These are phyloP conservation scores for Arrhopalites spinosus DNA, from an alignment of 2,888 invertebrate genomes.

Conservation along the genomic window DNA sequence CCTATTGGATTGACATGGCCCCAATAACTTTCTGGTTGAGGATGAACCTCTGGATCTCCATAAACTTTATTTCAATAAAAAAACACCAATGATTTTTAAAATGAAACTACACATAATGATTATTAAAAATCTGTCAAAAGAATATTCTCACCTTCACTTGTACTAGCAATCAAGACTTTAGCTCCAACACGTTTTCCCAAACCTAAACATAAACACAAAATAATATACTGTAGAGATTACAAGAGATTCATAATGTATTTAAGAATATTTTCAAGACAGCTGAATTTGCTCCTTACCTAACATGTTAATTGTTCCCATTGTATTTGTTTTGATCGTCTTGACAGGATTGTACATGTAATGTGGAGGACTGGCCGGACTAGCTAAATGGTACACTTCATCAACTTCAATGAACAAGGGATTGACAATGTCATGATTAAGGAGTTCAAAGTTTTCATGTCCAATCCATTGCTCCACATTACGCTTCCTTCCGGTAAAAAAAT, in stretches of 20 bases:
- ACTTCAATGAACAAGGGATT: constrained; percentile 97
- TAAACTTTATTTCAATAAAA: constrained; percentile 70
- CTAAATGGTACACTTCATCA: constrained; percentile 96
- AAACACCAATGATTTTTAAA: too few relatives aligned
- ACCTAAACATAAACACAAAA: constrained; percentile 65
- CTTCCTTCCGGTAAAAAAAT: constrained; percentile 97
- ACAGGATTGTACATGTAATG: constrained; percentile 99
- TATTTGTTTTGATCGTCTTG: constrained; percentile 98
- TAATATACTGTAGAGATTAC: not conserved
- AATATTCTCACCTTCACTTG: constrained; percentile 83
- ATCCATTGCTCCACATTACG: constrained; percentile 98
- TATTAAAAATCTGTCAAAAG: too few relatives aligned
- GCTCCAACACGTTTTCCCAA: constrained; percentile 92
- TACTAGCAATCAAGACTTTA: constrained; percentile 92
- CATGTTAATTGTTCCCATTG: constrained; percentile 93
- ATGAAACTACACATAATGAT: too few relatives aligned
- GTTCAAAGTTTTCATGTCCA: constrained; percentile 97
- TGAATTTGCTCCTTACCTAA: constrained; percentile 66
- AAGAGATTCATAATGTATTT: not conserved
- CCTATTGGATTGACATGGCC: constrained; percentile 90
- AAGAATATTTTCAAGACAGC: not conserved
- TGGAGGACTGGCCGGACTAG: constrained; percentile 98
- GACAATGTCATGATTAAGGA: constrained; percentile 98
- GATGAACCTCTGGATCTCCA: constrained; percentile 97
- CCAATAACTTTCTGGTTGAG: constrained; percentile 98